A percentile compares a stretch with the other conserved stretches of the same genome.
Conservation (phyloP, 2,113 vertebrate species). For the Donacobius atricapilla region DNA sequence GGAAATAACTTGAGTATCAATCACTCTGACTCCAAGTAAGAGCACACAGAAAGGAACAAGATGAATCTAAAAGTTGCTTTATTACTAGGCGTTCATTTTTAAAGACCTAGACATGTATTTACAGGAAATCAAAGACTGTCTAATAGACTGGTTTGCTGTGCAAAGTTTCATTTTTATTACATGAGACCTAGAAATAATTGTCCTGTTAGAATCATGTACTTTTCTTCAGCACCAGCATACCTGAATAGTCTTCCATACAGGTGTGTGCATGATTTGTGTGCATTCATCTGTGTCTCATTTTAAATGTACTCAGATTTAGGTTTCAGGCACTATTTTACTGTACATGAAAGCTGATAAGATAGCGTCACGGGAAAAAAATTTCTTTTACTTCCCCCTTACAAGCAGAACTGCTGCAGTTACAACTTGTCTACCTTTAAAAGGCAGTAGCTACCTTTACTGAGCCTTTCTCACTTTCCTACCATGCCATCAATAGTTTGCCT, state of each 20-base stretch:
- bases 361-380: background rate
- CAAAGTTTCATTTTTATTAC: slow-evolving; percentile 16
- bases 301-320: background rate
- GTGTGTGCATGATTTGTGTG: too few relatives aligned
- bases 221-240: background rate
- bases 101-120: slow-evolving; percentile 45
- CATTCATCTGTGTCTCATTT: background rate
- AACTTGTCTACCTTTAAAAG: background rate
- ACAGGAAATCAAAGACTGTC: slow-evolving; percentile 16
- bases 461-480: background rate
- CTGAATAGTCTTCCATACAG: background rate
- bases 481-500: background rate
- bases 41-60: slow-evolving; percentile 24
- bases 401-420: background rate
- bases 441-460: background rate
- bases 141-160: background rate
- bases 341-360: background rate
- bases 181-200: background rate
- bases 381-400: background rate
- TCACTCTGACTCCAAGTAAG: slow-evolving; percentile 42
- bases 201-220: background rate
- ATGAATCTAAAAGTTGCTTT: slow-evolving; percentile 42
- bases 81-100: slow-evolving; percentile 65
- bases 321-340: background rate
- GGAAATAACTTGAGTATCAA: slow-evolving; percentile 45